Base-by-base conservation (phyloP, 2,888 invertebrate genomes). In the Eupeodes luniger region DNA sequence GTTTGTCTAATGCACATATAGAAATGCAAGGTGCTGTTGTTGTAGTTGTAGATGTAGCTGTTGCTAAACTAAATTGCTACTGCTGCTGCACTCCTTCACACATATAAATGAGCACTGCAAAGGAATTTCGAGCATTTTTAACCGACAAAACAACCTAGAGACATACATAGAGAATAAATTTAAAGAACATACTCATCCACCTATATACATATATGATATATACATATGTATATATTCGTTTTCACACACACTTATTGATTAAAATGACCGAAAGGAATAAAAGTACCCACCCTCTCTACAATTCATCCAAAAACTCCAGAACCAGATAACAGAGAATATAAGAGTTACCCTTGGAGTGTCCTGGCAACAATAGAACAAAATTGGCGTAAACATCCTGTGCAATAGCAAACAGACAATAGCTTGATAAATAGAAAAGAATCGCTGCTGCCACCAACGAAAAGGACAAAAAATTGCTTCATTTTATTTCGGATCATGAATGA, bases 381-480 rank as follows among this genome's bases (percentile, higher is more conserved):
- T 85, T 88, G 88, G 81, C 88, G 88, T 88, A 88, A 84, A 85
- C 77, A 88, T 88, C 85, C 84, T 81, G 72, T 72, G 84, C 81
- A 85, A 88, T 70, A 84, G 77, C 74, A 80, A 62, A 84, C 84
- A 78, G 84, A 88, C 84, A 84, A 88, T 84, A 69, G 88, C 81
- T 85, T 88, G 81, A 88, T 88, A 88, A 85, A 88, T 88, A 81
- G 78, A 88, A 88, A 85, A 88, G 76, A 88, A 78, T 88, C 81
- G 83, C 79, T 76, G 75, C 62, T 59, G 27, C 59, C 47, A 59
- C 72, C 74, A 82, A 57, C 78, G 51, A 75, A 57, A 61, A 53
- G 55, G 49, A 34, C 51, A 55, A 61, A 61, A 75, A 44, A 79
- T 55, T 79, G 49, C 61, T 78, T 81, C 72, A 61, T 80, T 67